Base-by-base conservation (phyloP, 2,888 invertebrate genomes). In the Perizoma affinitatum region DNA sequence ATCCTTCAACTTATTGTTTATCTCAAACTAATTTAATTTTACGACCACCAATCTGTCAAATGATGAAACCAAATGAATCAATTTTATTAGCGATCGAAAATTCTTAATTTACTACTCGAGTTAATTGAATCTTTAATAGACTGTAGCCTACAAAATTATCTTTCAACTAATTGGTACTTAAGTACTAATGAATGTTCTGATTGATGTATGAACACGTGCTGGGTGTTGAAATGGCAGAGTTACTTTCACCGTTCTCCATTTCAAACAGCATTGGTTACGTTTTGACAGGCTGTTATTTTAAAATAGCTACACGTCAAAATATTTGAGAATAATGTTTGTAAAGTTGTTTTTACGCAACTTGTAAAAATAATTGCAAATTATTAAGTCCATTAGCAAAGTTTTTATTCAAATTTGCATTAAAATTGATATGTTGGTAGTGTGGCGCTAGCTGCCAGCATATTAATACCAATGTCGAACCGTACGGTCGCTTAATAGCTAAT, bases 401-500 rank as follows among this genome's bases (percentile, higher is more conserved):
- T 3, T 45, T 34, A 53, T 64, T 54, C 10, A 68, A 64, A 63
- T 57, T 46, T 44, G 61, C 51, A 56, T 75, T 73, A 65, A 49
- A 55, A 66, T 71, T 65, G 58, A 63, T 68, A 75, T 72, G 72
- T 72, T 72, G 65, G 70, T 71, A 76, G 49, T 67, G 67, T 74
- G 79, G 80, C 82, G 82, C 82, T 81, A 71, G 72, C 77, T 74
- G 79, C 75, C 75, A 79, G 80, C 83, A 70, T 87, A 87, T 88
- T 88, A 89, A 90, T 90, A 81, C 83, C 73, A 71, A 70, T 83
- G 87, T 88, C 88, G 88, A 82, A 82, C 78, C 73, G 73, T 70
- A 70, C 72, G 72, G 76, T 72, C 83, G 84, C 83, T 90, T 90
- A 90, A 88, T 90, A 90, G 90, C 90, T 91, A 90, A 91, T 90